Conservation (phyloP, 2,797 vertebrate species). For the Menidia menidia region DNA sequence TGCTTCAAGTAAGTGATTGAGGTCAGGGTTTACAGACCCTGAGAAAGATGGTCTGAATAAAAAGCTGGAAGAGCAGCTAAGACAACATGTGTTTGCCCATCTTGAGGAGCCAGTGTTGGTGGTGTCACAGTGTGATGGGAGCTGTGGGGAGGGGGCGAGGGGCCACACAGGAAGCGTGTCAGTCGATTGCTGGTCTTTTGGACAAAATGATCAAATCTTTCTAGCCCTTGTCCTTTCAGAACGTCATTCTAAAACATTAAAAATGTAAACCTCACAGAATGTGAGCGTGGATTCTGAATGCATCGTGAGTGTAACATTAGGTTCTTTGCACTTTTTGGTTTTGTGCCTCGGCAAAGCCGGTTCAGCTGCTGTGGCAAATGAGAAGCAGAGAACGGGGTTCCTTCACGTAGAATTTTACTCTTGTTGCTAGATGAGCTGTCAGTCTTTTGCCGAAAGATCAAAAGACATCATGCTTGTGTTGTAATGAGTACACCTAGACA, state of each 20-base stretch:
- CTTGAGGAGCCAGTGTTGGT: constrained; percentile 41
- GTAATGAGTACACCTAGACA: constrained; percentile 48
- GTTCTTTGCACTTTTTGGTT: constrained; percentile 17
- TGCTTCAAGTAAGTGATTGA: constrained; percentile 29
- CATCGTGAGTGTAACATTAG: constrained; percentile 29
- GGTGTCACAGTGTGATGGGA: constrained; percentile 48
- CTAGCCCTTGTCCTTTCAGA: constrained; percentile 21
- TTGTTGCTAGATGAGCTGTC: constrained; percentile 49
- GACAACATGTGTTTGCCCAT: constrained; percentile 31
- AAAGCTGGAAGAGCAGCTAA: constrained; percentile 28
- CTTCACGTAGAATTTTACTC: constrained; percentile 35
- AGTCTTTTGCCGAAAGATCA: constrained; percentile 52
- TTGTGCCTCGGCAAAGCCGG: constrained; percentile 10
- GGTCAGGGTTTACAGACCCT: constrained; percentile 29
- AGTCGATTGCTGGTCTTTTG: constrained; percentile 19
- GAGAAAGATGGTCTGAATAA: constrained; percentile 38
- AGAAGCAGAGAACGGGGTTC: constrained; percentile 18
- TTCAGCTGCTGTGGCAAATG: constrained; percentile 14
- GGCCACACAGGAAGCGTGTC: constrained; percentile 22
- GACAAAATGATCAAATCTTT: constrained; percentile 54
- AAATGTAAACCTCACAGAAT: constrained; percentile 28
- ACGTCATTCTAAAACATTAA: constrained; percentile 47
- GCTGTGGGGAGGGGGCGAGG: constrained; percentile 24
- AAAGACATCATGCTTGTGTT: constrained; percentile 41
- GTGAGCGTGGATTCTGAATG: constrained; percentile 11